phyloP scores from a whole-genome alignment of 2,113 vertebrate genomes.

The Phylloscopus trochilus region DNA sequence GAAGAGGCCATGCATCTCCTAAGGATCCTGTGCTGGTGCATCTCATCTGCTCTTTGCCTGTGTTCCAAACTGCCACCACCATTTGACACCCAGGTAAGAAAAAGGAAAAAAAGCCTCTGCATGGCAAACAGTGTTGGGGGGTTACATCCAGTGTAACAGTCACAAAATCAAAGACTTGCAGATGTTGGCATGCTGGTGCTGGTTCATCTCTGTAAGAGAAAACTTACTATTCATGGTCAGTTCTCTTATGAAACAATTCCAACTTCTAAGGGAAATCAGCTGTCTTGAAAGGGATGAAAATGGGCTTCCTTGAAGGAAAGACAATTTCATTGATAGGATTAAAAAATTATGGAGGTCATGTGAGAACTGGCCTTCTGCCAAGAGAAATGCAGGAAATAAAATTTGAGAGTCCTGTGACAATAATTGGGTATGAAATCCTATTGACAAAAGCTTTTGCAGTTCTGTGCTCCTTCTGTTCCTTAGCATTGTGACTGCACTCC shows the following conservation, averaged over 20 bases:
- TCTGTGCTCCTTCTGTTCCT: background rate
- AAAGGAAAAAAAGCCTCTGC: background rate
- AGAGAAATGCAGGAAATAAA: constrained; percentile 29
- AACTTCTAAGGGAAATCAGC: background rate
- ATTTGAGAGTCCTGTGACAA: background rate
- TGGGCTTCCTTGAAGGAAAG: background rate
- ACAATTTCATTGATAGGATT: background rate
- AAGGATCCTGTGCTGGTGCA: accelerated
- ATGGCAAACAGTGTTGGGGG: background rate
- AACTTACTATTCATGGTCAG: background rate
- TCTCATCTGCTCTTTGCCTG: background rate
- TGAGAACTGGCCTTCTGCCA: constrained; percentile 29
- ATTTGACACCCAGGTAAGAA: background rate
- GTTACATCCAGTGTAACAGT: background rate
- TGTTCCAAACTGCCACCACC: background rate
- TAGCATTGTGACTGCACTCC: background rate
- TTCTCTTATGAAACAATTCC: background rate
- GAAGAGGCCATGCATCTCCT: background rate
- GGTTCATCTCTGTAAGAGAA: background rate
- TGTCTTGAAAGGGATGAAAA: background rate
- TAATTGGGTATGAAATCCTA: constrained; percentile 29
- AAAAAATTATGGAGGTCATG: constrained; percentile 6
- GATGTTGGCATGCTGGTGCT: background rate
- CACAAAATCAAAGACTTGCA: background rate
- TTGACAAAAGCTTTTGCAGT: constrained; percentile 4